Percentiles rank a stretch among this genome's conserved stretches.
Conservation (phyloP, 2,113 vertebrate species). For the Psammodynastes pulverulentus region DNA sequence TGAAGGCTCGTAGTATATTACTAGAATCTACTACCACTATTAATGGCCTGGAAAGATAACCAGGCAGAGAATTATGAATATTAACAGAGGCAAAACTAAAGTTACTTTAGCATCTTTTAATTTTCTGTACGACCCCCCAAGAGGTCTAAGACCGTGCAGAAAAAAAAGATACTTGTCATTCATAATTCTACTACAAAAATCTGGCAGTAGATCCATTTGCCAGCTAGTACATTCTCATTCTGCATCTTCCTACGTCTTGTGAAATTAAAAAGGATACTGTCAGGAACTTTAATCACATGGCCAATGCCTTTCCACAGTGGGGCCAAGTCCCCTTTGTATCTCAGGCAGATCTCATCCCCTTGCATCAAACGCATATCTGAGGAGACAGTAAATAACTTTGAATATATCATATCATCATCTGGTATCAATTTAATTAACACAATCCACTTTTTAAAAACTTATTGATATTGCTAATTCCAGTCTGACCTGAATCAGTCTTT, state of each 20-base stretch:
- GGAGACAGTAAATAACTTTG: conserved; percentile 6
- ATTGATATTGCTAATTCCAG: not conserved
- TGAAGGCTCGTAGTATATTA: not conserved
- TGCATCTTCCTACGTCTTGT: not conserved
- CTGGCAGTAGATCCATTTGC: not conserved
- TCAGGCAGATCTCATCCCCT: conserved; percentile 95
- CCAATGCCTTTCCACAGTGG: conserved; percentile 96
- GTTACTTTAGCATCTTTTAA: not conserved
- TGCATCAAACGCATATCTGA: conserved; percentile 98
- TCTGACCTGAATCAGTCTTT: conserved; percentile 97
- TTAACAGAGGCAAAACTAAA: not conserved
- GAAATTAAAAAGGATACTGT: conserved; percentile 87
- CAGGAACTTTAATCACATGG: conserved; percentile 98
- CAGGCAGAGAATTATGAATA: not conserved
- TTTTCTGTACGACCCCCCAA: not conserved
- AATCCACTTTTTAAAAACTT: not conserved
- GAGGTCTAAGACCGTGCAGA: not conserved
- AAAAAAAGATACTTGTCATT: not conserved
- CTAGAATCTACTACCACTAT: not conserved
- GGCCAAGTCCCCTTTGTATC: conserved; percentile 95
- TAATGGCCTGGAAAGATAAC: no score
- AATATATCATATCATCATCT: no score
- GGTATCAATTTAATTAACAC: no score
- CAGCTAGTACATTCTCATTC: not conserved
- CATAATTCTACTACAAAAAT: not conserved